These are phyloP conservation scores for Triops longicaudatus DNA, from an alignment of 1,140 invertebrate species.

Conservation along the genomic window DNA sequence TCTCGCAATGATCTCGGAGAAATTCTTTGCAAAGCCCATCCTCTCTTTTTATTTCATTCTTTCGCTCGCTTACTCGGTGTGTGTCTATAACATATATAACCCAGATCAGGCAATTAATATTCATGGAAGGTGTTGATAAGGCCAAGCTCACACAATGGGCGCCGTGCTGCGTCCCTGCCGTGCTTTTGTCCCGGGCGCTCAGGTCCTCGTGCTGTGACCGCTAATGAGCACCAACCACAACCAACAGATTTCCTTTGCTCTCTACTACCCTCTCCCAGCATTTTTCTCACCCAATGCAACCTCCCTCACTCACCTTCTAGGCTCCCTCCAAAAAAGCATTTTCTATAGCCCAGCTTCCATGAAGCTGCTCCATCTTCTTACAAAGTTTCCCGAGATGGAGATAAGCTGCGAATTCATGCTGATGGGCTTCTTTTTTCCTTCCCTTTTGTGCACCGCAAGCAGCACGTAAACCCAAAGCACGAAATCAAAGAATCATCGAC, in stretches of 20 bases:
- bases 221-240: slow-evolving; percentile 8
- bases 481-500: neutral
- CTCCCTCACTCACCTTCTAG: too few relatives aligned
- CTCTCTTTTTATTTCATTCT: neutral
- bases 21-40: neutral
- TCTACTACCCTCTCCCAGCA: neutral
- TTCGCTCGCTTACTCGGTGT: neutral
- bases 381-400: neutral
- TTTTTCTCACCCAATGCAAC: too few relatives aligned
- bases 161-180: slow-evolving; percentile 9
- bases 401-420: slow-evolving; percentile 10
- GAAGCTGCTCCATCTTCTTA: neutral
- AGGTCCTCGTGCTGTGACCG: slow-evolving; percentile 9
- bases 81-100: neutral
- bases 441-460: neutral
- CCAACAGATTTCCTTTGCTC: neutral
- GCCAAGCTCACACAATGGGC: slow-evolving; percentile 1
- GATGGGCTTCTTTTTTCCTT: neutral
- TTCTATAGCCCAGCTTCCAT: too few relatives aligned
- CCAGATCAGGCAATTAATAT: slow-evolving; percentile 15
- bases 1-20: neutral
- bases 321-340: too few relatives aligned
- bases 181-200: slow-evolving; percentile 6
- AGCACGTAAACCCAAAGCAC: neutral
- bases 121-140: slow-evolving; percentile 15